These are phyloP conservation scores for Thymelicus acteon DNA, from an alignment of 2,888 invertebrate genomes.

Conservation along the genomic window DNA sequence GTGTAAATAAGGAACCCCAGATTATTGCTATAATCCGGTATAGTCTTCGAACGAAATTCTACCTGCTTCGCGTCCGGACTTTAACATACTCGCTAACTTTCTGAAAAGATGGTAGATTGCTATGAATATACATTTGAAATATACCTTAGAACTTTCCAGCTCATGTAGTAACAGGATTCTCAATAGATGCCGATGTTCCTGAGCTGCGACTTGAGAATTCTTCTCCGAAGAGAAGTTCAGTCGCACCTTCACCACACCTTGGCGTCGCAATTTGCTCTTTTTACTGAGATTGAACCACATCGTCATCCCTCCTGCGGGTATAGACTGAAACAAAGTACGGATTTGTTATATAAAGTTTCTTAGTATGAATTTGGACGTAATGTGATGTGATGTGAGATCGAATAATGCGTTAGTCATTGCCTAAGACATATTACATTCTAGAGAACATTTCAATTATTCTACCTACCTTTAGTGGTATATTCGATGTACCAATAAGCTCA, in stretches of 20 bases:
- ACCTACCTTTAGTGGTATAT: constrained; percentile 92
- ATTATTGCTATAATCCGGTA: too few species aligned
- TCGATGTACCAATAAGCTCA: constrained; percentile 96
- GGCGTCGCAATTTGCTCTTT: constrained; percentile 91
- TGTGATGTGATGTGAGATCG: too few species aligned
- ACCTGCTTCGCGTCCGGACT: too few species aligned
- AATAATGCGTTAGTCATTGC: neutral
- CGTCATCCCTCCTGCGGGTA: constrained; percentile 96
- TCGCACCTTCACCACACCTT: constrained; percentile 94
- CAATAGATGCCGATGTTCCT: constrained; percentile 92
- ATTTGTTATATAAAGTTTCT: neutral
- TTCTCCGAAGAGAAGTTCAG: constrained; percentile 94
- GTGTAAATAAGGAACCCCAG: too few species aligned
- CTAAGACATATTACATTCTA: neutral
- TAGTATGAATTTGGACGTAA: neutral
- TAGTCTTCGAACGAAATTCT: too few species aligned
- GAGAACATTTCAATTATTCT: neutral
- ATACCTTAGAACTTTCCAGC: constrained; percentile 90
- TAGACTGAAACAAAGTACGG: constrained; percentile 85
- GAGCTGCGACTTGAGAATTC: constrained; percentile 92
- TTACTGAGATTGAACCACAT: constrained; percentile 97
- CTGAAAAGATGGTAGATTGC: too few species aligned
- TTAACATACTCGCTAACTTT: too few species aligned
- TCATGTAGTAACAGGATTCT: constrained; percentile 92
- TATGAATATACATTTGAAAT: neutral